Evolutionary conservation across 1,140 invertebrate genomes (phyloP), one percentile per base, ranked within the genome.

Genomic region (Drosophila sproati): DNA sequence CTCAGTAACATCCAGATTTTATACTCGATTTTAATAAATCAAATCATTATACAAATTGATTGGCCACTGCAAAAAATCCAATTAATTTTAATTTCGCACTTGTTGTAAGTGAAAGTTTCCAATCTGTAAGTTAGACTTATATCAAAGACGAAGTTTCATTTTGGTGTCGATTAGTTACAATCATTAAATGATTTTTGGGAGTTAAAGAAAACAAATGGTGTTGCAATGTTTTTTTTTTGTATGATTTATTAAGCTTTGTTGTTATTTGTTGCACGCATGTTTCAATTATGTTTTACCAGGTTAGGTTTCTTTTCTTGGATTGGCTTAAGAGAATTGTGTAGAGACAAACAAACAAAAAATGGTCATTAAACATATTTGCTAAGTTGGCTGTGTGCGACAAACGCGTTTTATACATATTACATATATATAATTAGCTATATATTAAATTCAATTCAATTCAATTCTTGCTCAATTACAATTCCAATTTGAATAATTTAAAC

Each of bases 161-260:
- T 20, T 20, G 20, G 20, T 20, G 20, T 20, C 20, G 20, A 20
- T 20, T 20, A 20, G 20, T 20, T 20, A 20, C 20, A 20, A 20
- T 20, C 20, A 20, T 20, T 20, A 20, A 20, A 20, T 20, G 20
- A 20, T 20, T 20, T 20, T 20, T 20, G 20, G 20, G 20, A 20
- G 1, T 20, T 20, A 48, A 35, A 12, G 2, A 35, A n/a, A 10
- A 54, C 48, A 54, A 54, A 6, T 32, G 34, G 3, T 34, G 31
- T 60, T 60, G 4, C 28, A 47, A 47, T 35, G 12, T 32, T 32
- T 52, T 61, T 32, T 32, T 52, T 61, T 60, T 47, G 39, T 67
- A n/a, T 79, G 72, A 50, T 78, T 82, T 82, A 75, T 82, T 83
- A 66, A 76, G 80, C 60, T 78, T 82, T n/a, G n/a, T n/a, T n/a